Evolutionary conservation across 2,113 vertebrate species (phyloP), one percentile per base, ranked within the genome.

Genomic region (Collichthys lucidus): DNA sequence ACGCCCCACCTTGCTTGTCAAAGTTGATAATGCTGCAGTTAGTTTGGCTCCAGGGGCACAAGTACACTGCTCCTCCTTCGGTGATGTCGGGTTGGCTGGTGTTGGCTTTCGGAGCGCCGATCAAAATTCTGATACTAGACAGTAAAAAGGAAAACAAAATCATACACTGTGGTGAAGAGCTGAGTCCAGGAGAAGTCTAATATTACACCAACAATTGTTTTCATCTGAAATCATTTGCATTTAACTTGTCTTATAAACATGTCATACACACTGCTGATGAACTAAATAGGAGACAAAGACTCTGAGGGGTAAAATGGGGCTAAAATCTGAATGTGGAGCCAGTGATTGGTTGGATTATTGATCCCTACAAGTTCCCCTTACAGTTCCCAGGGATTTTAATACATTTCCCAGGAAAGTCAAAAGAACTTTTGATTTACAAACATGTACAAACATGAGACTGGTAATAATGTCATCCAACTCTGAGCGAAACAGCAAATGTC

Each of bases 71-170:
- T 35, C 97, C 97, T 17, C 96, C 96, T 85, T 97, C 96, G 1
- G 80, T 93, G 82, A 97, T 82, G 35, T 94, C 60, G 0, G 94
- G 93, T 77, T 97, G 96, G 86, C 93, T 97, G 69, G 96, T 97
- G 91, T 97, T 96, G 69, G 96, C 96, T 86, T 96, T 97, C 15
- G 97, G 97, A 0, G 97, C 97, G 3, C 97, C 97, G n/a, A 98
- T 94, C 80, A 98, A 90, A 83, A 98, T 87, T 49, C 95, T 96
- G 86, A 94, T 87, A 66, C 96, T 96, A 91, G 7, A 79, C 16
- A 70, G 50, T 26, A 44, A 71, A 84, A 62, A 88, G 52, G 16
- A 61, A 80, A 75, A 79, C 53, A 50, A 47, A 73, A 56, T 52
- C 4, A 64, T 44, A 55, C 15, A 20, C 2, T 64, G 40, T 9